These are phyloP conservation scores for Eurystomus gularis DNA, from an alignment of 2,113 vertebrate species.

Conservation along the genomic window DNA sequence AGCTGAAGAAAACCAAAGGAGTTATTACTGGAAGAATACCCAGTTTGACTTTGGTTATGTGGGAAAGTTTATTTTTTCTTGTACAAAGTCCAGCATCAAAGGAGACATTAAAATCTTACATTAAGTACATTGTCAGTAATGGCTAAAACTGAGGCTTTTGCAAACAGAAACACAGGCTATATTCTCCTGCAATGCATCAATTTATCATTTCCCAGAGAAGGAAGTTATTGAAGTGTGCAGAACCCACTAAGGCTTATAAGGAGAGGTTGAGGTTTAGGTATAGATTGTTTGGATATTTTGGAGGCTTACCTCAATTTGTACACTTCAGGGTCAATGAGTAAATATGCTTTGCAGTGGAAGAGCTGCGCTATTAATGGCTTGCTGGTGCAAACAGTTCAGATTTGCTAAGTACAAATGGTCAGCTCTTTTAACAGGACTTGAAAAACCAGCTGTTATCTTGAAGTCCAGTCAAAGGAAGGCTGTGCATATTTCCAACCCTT, in stretches of 20 bases:
- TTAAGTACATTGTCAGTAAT: not conserved
- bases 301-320: not conserved
- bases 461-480: not conserved
- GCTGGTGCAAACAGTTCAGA: not conserved
- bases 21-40: not conserved
- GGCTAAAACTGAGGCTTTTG: not conserved
- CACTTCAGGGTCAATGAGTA: not conserved
- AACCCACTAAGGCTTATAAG: not conserved
- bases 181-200: not conserved
- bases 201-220: not conserved
- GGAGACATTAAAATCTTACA: not conserved
- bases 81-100: not conserved
- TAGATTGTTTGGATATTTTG: not conserved
- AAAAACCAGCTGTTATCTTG: not conserved
- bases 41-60: not conserved
- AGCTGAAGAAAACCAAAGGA: not conserved
- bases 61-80: not conserved
- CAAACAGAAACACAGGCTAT: not conserved
- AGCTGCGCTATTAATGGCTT: not conserved
- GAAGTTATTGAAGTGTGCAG: not conserved
- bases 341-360: not conserved
- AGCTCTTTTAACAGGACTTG: not conserved
- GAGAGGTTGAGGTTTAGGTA: not conserved
- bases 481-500: not conserved
- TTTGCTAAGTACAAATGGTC: not conserved